A percentile compares a stretch with the other conserved stretches of the same genome.
These are phyloP conservation scores for Drosophila pegasa DNA, from an alignment of 2,888 invertebrate species.

Conservation along the genomic window DNA sequence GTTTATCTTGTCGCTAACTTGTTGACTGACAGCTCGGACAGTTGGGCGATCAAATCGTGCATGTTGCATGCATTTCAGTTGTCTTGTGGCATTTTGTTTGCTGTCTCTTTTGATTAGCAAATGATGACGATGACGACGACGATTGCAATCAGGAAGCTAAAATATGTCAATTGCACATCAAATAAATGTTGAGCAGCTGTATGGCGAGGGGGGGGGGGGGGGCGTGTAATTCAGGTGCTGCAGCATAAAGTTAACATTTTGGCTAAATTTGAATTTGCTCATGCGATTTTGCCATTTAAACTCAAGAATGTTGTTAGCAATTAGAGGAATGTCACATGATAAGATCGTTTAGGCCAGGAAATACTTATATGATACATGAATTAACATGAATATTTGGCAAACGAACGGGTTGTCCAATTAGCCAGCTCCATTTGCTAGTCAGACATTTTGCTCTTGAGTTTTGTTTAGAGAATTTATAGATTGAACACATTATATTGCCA, in stretches of 20 bases:
- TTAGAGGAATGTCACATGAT: conserved; percentile 13
- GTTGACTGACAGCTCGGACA: conserved; percentile 58
- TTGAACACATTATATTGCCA: not conserved
- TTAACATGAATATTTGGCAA: conserved; percentile 28
- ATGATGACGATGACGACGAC: conserved; percentile 37
- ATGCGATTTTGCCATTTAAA: conserved; percentile 28
- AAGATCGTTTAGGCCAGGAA: conserved; percentile 11
- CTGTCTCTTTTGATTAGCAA: conserved; percentile 72
- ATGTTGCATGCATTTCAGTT: conserved; percentile 55
- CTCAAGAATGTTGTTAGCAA: conserved; percentile 26
- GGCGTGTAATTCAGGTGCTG: not conserved
- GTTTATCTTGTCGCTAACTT: conserved; percentile 65
- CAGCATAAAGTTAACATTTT: conserved; percentile 7
- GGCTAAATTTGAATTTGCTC: conserved; percentile 23
- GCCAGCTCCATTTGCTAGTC: not conserved
- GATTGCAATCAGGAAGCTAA: conserved; percentile 52
- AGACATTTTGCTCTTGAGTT: not conserved
- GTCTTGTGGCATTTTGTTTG: conserved; percentile 57
- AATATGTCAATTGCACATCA: conserved; percentile 44
- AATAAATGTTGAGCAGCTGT: not conserved
- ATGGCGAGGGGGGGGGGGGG: not conserved
- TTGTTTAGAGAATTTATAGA: not conserved
- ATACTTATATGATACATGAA: conserved; percentile 8
- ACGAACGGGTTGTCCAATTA: conserved; percentile 12
- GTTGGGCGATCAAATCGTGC: conserved; percentile 60